A percentile compares a stretch with the other conserved stretches of the same genome.
phyloP scores from a whole-genome alignment of 2,888 invertebrate genomes.

The Malacosoma neustria region DNA sequence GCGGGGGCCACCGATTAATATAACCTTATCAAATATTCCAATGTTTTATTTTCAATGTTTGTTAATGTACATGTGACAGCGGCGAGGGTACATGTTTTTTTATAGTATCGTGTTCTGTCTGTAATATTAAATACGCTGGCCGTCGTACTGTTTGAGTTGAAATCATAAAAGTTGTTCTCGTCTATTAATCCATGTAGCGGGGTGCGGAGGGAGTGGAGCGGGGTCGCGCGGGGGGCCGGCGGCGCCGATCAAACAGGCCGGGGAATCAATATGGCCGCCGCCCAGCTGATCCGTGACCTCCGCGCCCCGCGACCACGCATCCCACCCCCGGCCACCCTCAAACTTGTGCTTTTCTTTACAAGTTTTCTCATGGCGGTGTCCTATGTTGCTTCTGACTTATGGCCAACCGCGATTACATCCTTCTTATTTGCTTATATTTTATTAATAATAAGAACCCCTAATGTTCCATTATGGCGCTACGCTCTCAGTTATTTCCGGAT shows the following conservation, averaged over 20 bases:
- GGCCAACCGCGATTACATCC: slow-evolving; percentile 7
- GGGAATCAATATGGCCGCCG: slow-evolving; percentile 74
- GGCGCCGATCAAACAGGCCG: slow-evolving; percentile 71
- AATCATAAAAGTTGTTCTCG: slow-evolving; percentile 73
- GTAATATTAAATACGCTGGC: slow-evolving; percentile 35
- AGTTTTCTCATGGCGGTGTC: slow-evolving; percentile 48
- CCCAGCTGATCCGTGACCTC: slow-evolving; percentile 74
- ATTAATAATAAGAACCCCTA: background rate
- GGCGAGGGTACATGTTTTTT: background rate
- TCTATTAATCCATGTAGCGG: slow-evolving; percentile 63
- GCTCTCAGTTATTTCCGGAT: slow-evolving; percentile 3
- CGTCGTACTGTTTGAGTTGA: slow-evolving; percentile 60
- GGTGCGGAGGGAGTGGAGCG: slow-evolving; percentile 15
- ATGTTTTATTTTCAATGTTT: background rate
- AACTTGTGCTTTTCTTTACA: slow-evolving; percentile 53
- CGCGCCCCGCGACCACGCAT: slow-evolving; percentile 41
- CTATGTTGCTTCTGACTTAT: slow-evolving; percentile 18
- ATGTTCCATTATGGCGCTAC: slow-evolving; percentile 5
- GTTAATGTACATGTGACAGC: too few relatives aligned
- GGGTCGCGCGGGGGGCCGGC: slow-evolving; percentile 39
- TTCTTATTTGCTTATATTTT: slow-evolving; percentile 8
- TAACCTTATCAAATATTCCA: background rate
- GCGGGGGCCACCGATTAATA: too few relatives aligned
- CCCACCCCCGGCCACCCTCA: slow-evolving; percentile 28
- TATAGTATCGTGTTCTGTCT: slow-evolving; percentile 3